Base-by-base conservation (phyloP, 2,797 vertebrate genomes). In the Sebastes jordani region DNA sequence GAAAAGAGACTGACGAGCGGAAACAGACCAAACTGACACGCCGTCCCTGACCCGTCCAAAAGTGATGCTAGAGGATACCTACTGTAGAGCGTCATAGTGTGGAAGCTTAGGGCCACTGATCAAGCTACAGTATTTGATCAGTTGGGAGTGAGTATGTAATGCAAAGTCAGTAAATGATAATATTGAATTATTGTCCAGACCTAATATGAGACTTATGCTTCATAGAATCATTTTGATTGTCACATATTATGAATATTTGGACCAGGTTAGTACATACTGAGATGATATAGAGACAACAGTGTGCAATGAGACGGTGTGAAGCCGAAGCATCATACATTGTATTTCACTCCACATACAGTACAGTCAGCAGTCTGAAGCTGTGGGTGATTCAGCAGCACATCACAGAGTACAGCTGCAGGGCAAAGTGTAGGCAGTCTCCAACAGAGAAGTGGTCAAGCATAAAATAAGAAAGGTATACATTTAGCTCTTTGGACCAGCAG, bases 341-440 rank as follows among this genome's bases (percentile, higher is more conserved):
- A 62, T 74, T 68, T 75, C 71, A 71, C 46, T 52, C 20, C 61
- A 2, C 55, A 18, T 62, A 13, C 61, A 42, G 66, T 42, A 4
- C 16, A 71, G 29, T 76, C 76, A 80, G 69, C 84, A 76, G 63
- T 70, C 59, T 68, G 83, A 59, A 22, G 49, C 83, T 36, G 71
- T 11, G 49, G 56, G 56, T 72, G 75, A 85, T 82, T 82, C 71
- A 78, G 11, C 61, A 29, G 71, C 72, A 55, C 30, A 60, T 54
- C 54, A 25, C n/a, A 54, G 59, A 63, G 23, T 69, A 32, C 9
- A 54, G 65, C 66, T 64, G 71, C 71, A 64, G 54, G 67, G 58
- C 11, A 71, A 36, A 25, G 11, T 65, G 36, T 13, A 36, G 36
- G 52, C 73, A 54, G 68, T 34, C 46, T 20, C 67, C 60, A 38